These are phyloP conservation scores for Mythimna albipuncta DNA, from an alignment of 2,888 invertebrate genomes.

Conservation along the genomic window DNA sequence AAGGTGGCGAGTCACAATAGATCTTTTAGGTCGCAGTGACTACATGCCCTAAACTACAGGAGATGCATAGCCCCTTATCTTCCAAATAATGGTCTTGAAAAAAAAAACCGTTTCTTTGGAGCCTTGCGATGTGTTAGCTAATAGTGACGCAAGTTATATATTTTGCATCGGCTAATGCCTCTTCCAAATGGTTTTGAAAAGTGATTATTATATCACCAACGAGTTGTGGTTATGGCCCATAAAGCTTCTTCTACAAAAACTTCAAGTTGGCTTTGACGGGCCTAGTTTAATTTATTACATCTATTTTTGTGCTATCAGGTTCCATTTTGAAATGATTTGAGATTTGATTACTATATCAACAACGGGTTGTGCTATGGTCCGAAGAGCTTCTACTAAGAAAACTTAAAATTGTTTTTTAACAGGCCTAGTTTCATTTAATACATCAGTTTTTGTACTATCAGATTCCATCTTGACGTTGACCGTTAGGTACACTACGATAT, in stretches of 20 bases:
- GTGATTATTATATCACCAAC: slow-evolving; percentile 13
- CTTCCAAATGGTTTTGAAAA: slow-evolving; percentile 24
- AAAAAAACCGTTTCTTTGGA: background rate
- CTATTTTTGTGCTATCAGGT: background rate
- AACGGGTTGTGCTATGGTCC: no score
- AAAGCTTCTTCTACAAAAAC: no score
- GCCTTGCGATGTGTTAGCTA: slow-evolving; percentile 27
- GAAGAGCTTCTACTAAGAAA: background rate
- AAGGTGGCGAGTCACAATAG: no score
- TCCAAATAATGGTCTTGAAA: background rate
- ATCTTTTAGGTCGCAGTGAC: no score
- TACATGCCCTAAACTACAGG: no score
- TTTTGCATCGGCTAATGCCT: slow-evolving; percentile 28
- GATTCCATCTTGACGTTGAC: no score
- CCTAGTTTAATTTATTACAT: background rate
- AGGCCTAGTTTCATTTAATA: background rate
- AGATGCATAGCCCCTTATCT: no score
- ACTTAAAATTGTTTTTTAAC: background rate
- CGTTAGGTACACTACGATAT: background rate
- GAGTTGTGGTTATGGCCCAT: no score
- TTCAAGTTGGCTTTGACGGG: background rate
- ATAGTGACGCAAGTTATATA: slow-evolving; percentile 31
- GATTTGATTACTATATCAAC: no score
- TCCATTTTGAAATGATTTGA: no score
- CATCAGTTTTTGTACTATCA: background rate